Conservation (phyloP, 1,140 invertebrate genomes). For the Hermatobates lingyangjiaoensis region DNA sequence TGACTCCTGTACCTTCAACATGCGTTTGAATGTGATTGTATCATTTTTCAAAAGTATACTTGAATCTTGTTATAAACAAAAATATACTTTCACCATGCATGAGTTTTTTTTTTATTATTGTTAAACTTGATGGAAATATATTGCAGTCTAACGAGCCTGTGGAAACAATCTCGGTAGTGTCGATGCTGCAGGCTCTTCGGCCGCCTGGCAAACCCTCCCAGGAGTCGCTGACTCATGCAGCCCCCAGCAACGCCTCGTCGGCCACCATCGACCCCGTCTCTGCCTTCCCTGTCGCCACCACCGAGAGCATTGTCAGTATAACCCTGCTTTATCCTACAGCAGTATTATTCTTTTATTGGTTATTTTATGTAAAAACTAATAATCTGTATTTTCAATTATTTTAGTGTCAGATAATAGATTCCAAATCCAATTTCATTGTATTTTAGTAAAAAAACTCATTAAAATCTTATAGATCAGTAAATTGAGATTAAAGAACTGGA, state of each 20-base stretch:
- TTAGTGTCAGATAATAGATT: background rate
- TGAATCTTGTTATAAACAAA: background rate
- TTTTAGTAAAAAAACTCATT: too few species aligned
- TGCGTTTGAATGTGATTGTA: too few species aligned
- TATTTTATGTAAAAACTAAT: background rate
- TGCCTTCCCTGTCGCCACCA: slow-evolving; percentile 63
- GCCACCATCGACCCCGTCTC: background rate
- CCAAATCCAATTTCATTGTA: background rate
- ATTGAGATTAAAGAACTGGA: too few species aligned
- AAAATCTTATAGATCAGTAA: too few species aligned
- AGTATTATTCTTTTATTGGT: background rate
- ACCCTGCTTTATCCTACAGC: too few species aligned
- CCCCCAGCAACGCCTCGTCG: background rate
- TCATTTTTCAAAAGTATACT: too few species aligned
- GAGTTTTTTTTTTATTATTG: too few species aligned
- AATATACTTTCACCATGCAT: background rate
- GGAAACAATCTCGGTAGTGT: slow-evolving; percentile 55
- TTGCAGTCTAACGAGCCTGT: slow-evolving; percentile 60
- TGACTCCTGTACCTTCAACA: too few species aligned
- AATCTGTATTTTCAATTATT: background rate
- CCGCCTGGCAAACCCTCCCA: background rate
- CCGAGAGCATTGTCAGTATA: slow-evolving; percentile 59
- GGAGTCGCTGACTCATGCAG: background rate
- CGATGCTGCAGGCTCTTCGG: slow-evolving; percentile 10
- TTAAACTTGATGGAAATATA: too few species aligned